Base-by-base conservation (phyloP, 2,113 vertebrate genomes). In the Mormyrus lacerda region DNA sequence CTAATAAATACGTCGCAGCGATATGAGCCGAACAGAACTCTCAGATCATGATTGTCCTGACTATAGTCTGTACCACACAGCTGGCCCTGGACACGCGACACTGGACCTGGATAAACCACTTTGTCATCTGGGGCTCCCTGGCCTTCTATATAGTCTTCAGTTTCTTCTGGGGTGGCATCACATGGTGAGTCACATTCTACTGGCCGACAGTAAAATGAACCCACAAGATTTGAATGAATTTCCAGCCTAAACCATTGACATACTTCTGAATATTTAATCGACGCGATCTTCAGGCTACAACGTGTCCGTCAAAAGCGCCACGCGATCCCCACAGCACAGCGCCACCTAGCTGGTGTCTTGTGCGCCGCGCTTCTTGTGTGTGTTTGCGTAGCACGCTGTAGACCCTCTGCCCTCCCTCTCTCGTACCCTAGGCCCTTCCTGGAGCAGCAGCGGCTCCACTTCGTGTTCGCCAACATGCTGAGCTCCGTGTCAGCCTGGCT, bases 71-170 rank as follows among this genome's bases (percentile, higher is more conserved):
- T 90, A 87, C 89, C 90, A 93, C 19, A 17, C 93, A 99, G 98
- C 96, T 99, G 10, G 98, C 98, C 0, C 93, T 99, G 91, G 98
- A 99, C 92, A 99, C 98, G 2, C 96, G 97, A 1, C 98, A 97
- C 93, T 99, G 98, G 98, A 99, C 98, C 0, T 99, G 98, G 98
- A 95, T 99, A 94, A 99, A 99, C 95, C 98, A 99, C 93, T 98
- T 99, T 94, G 98, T 99, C 86, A 99, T 99, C 87, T 99, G 98
- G 98, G 98, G 98, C 31, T 99, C 98, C 83, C 95, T 99, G 93
- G 95, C 96, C 89, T 99, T 99, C 95, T 99, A 99, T 45, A 94
- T 99, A 73, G 96, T 99, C 95, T 99, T 99, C 96, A 99, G 98
- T 5, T 99, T 99, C 94, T 98, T 99, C 94, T 99, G 98, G 98